Percentiles rank a stretch among this genome's conserved stretches.
Conservation (phyloP, 1,140 invertebrate species). For the Meteorus sp. region DNA sequence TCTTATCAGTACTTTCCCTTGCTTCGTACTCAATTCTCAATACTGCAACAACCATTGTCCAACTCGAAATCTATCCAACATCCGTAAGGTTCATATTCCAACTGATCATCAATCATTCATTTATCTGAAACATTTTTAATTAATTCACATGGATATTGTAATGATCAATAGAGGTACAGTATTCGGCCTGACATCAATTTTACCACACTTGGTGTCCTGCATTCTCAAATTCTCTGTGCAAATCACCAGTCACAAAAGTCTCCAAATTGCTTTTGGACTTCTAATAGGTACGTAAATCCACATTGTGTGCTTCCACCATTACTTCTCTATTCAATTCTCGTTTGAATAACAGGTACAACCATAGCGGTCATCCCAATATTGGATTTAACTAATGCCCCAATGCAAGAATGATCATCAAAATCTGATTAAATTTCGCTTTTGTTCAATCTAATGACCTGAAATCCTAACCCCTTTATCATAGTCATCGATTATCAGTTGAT, state of each 20-base stretch:
- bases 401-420: conserved; percentile 31
- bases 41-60: conserved; percentile 32
- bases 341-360: conserved; percentile 31
- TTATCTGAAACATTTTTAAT: background rate
- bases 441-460: too few relatives aligned
- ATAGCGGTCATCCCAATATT: conserved; percentile 31
- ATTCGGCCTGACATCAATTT: conserved; percentile 33
- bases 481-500: too few relatives aligned
- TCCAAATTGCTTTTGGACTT: conserved; percentile 32
- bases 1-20: conserved; percentile 32
- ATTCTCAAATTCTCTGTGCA: conserved; percentile 30
- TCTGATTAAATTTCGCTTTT: too few relatives aligned
- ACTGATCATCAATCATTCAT: too few relatives aligned
- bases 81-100: conserved; percentile 33
- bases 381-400: conserved; percentile 35
- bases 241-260: conserved; percentile 28
- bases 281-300: conserved; percentile 33
- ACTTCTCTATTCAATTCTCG: conserved; percentile 8
- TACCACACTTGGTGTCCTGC: conserved; percentile 35
- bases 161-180: conserved; percentile 36
- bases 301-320: conserved; percentile 20
- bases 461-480: too few relatives aligned
- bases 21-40: conserved; percentile 34
- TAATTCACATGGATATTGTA: background rate
- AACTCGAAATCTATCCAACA: conserved; percentile 44